Percentiles rank a stretch among this genome's conserved stretches.
Conservation (phyloP, 1,140 invertebrate genomes). For the Drosophila obscura region DNA sequence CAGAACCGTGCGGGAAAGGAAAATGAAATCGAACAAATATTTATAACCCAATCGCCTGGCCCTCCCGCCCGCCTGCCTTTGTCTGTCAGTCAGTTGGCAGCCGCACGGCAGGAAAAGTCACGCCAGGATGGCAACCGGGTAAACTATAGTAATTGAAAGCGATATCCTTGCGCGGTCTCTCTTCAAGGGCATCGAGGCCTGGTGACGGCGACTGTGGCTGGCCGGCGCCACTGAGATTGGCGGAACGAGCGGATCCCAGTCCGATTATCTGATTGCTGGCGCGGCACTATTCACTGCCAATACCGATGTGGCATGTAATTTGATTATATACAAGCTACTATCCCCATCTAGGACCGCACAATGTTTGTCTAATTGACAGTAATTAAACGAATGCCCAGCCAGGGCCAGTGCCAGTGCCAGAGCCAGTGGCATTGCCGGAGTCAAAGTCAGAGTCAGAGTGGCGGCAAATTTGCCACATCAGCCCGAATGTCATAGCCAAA, state of each 20-base stretch:
- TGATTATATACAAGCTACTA: slow-evolving; percentile 52
- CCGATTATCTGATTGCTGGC: slow-evolving; percentile 65
- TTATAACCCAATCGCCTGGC: slow-evolving; percentile 60
- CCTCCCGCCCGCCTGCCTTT: slow-evolving; percentile 7
- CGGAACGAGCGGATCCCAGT: slow-evolving; percentile 30
- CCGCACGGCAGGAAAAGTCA: slow-evolving; percentile 61
- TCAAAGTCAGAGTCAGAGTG: slow-evolving; percentile 10
- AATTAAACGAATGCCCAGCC: slow-evolving; percentile 58
- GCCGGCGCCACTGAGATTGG: slow-evolving; percentile 66
- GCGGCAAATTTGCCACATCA: slow-evolving; percentile 50
- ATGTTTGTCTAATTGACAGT: slow-evolving; percentile 73
- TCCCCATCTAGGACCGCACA: slow-evolving; percentile 12
- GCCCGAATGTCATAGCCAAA: slow-evolving; percentile 45
- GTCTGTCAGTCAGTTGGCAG: slow-evolving; percentile 49
- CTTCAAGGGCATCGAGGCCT: slow-evolving; percentile 59
- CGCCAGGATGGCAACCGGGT: slow-evolving; percentile 58
- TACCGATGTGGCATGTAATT: slow-evolving; percentile 50
- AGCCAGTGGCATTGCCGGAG: neutral
- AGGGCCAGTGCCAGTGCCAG: neutral
- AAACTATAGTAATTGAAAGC: slow-evolving; percentile 70
- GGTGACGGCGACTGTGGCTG: neutral
- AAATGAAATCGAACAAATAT: slow-evolving; percentile 76
- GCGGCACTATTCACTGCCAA: slow-evolving; percentile 27
- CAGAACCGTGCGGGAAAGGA: slow-evolving; percentile 24
- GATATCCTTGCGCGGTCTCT: slow-evolving; percentile 62